Percentiles rank a stretch among this genome's conserved stretches.
Evolutionary conservation across 2,113 vertebrate genomes (phyloP).

Genomic region (Miniopterus natalensis): DNA sequence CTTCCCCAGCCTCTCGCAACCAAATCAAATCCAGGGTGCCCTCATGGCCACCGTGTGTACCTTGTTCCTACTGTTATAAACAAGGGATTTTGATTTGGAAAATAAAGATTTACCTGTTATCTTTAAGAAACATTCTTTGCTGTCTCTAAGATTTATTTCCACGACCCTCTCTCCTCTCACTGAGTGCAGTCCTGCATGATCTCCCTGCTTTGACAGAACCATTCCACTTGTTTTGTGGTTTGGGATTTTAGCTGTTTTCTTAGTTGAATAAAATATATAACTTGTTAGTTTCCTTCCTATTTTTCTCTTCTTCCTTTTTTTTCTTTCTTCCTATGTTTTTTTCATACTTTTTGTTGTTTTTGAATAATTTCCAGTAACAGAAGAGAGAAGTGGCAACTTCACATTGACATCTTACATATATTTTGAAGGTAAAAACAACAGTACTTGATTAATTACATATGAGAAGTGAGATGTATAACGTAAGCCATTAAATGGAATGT

Average conservation of each 20-base stretch:
- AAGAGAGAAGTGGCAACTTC: background rate
- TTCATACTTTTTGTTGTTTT: background rate
- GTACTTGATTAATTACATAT: background rate
- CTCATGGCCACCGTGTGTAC: background rate
- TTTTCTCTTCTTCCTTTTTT: background rate
- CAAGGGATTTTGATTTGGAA: background rate
- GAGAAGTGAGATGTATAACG: constrained; percentile 5
- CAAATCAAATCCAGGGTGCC: background rate
- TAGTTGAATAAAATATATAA: background rate
- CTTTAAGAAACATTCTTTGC: background rate
- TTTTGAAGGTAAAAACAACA: background rate
- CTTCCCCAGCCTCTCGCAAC: background rate
- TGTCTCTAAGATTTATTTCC: background rate
- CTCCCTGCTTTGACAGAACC: background rate
- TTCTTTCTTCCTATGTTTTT: background rate
- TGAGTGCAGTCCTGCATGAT: background rate
- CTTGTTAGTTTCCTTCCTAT: background rate
- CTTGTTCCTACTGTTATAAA: background rate
- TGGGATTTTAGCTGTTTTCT: background rate
- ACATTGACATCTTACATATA: background rate
- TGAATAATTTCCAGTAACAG: background rate
- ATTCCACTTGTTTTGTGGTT: background rate
- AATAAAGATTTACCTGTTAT: background rate
- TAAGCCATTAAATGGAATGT: background rate
- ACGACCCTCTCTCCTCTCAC: background rate